Percentiles rank a stretch among this genome's conserved stretches.
phyloP scores from a whole-genome alignment of 2,888 invertebrate genomes.

The Atethmia centrago region DNA sequence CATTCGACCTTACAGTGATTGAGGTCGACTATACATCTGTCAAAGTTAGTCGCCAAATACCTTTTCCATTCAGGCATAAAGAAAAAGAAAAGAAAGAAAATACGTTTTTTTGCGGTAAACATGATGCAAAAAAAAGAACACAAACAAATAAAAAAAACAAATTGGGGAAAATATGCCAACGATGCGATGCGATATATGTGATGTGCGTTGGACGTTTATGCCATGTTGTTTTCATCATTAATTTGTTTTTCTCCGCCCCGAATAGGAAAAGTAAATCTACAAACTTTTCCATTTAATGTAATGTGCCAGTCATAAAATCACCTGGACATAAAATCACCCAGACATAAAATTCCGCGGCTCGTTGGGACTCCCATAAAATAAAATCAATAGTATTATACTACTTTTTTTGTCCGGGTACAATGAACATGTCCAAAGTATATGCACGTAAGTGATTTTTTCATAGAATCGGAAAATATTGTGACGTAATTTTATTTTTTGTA shows the following conservation, averaged over 20 bases:
- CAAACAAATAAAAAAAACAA: too few species aligned
- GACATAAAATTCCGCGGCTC: constrained; percentile 49
- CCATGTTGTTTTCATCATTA: constrained; percentile 24
- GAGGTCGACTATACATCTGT: neutral
- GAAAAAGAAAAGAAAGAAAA: too few species aligned
- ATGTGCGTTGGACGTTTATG: too few species aligned
- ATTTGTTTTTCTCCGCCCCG: neutral
- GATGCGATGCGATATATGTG: too few species aligned
- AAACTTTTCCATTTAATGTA: constrained; percentile 39
- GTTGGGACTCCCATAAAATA: constrained; percentile 33
- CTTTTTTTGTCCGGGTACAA: constrained; percentile 9
- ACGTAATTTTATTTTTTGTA: too few species aligned
- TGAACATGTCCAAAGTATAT: neutral
- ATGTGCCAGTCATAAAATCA: constrained; percentile 54
- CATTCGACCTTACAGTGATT: neutral
- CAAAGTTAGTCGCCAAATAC: neutral
- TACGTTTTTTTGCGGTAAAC: too few species aligned
- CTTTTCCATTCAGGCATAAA: neutral
- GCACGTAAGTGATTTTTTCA: neutral
- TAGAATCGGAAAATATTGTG: neutral
- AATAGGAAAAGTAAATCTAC: constrained; percentile 20
- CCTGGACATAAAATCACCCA: constrained; percentile 55
- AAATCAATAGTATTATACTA: constrained; percentile 41
- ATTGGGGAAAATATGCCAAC: too few species aligned
- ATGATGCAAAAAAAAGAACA: too few species aligned